These are phyloP conservation scores for Antheraea pernyi DNA, from an alignment of 1,140 invertebrate genomes.

Conservation along the genomic window DNA sequence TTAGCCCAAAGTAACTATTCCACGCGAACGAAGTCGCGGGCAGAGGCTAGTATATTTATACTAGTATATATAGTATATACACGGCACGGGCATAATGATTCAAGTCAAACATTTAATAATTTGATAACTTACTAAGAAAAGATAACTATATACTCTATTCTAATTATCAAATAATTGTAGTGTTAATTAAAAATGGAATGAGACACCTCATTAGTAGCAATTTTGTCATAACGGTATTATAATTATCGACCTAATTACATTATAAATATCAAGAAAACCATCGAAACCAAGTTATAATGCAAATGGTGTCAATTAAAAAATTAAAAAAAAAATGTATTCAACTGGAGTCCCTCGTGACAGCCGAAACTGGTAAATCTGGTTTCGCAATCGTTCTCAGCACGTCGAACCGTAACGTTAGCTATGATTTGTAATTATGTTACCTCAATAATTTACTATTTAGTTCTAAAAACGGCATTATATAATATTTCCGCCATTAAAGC, in stretches of 20 bases:
- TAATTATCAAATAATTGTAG: not conserved
- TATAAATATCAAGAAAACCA: not conserved
- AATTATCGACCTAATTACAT: not conserved
- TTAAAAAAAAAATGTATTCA: not conserved
- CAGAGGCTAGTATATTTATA: no score
- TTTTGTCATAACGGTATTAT: not conserved
- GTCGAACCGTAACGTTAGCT: conserved; percentile 30
- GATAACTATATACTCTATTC: not conserved
- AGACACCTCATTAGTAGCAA: not conserved
- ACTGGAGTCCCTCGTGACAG: conserved; percentile 13
- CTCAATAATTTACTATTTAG: not conserved
- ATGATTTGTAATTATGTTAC: not conserved
- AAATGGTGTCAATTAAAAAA: not conserved
- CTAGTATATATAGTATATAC: no score
- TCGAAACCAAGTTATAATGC: not conserved
- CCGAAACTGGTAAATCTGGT: conserved; percentile 49
- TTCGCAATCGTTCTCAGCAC: conserved; percentile 39
- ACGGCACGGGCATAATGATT: not conserved
- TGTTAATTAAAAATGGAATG: not conserved
- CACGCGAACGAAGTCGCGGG: no score
- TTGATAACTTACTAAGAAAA: not conserved
- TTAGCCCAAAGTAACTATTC: no score
- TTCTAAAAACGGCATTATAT: not conserved
- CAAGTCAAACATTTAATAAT: not conserved
- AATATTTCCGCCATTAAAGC: not conserved